These are phyloP conservation scores for Aurelia aurita DNA, from an alignment of 30 jellyfish, hydroid and myxozoan genomes.

Conservation along the genomic window DNA sequence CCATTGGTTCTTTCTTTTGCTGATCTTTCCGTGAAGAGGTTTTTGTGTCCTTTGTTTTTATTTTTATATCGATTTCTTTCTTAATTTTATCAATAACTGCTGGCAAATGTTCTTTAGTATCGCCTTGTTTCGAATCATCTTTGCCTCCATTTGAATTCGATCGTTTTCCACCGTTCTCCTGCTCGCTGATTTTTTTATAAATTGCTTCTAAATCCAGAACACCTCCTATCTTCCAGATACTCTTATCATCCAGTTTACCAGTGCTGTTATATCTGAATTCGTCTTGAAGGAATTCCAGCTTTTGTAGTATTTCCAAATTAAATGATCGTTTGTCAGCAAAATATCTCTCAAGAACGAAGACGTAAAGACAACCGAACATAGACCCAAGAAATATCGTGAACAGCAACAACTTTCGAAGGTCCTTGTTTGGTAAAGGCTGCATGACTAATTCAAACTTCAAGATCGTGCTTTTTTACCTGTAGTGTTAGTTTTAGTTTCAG, in stretches of 20 bases:
- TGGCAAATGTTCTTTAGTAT: too few relatives aligned
- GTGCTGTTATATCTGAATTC: conserved; percentile 10
- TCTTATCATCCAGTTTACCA: not conserved
- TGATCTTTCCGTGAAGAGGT: too few relatives aligned
- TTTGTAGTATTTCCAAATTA: conserved; percentile 34
- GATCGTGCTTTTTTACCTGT: not conserved
- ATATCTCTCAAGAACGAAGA: conserved; percentile 17
- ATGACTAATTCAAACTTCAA: not conserved
- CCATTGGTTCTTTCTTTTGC: too few relatives aligned
- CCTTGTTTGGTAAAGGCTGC: conserved; percentile 44
- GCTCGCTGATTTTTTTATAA: too few relatives aligned
- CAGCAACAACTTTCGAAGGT: conserved; percentile 17
- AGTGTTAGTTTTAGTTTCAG: not conserved
- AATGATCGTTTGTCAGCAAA: not conserved
- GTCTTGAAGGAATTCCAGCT: not conserved
- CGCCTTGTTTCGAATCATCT: too few relatives aligned
- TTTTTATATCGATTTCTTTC: too few relatives aligned
- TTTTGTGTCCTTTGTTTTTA: too few relatives aligned
- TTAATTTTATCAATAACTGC: too few relatives aligned
- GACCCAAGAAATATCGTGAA: conserved; percentile 38
- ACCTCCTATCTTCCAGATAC: not conserved
- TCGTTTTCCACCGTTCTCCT: too few relatives aligned
- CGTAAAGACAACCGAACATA: conserved; percentile 27
- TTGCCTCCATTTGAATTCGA: too few relatives aligned
- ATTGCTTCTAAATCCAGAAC: too few relatives aligned